Conservation (phyloP, 2,888 invertebrate genomes). For the Prosopocoilus inquinatus region DNA sequence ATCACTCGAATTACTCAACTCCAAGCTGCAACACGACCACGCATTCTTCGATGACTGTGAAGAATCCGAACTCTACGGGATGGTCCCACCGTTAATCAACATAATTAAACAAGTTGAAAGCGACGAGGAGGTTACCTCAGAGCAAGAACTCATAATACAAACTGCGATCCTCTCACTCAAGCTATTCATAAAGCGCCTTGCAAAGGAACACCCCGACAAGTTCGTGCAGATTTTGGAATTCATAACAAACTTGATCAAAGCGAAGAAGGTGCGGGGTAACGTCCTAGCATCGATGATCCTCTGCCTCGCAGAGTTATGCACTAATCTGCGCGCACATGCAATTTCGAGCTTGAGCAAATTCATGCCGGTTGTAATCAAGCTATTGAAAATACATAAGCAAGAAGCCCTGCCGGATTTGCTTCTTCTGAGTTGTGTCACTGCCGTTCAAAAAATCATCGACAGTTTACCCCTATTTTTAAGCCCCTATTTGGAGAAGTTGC, state of each 20-base stretch:
- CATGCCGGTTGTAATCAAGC: constrained; percentile 71
- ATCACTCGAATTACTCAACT: constrained; percentile 81
- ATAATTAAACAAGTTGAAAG: constrained; percentile 58
- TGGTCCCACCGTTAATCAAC: constrained; percentile 62
- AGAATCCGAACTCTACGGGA: constrained; percentile 51
- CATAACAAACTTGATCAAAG: constrained; percentile 60
- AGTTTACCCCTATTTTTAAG: constrained; percentile 80
- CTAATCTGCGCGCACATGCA: constrained; percentile 72
- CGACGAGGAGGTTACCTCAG: constrained; percentile 48
- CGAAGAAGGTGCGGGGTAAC: constrained; percentile 55
- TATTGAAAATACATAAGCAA: constrained; percentile 62
- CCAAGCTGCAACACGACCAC: constrained; percentile 70
- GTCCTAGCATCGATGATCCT: constrained; percentile 72
- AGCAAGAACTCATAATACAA: constrained; percentile 73
- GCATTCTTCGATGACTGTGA: constrained; percentile 59
- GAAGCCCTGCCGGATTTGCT: constrained; percentile 60
- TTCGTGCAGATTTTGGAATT: constrained; percentile 71
- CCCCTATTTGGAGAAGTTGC: constrained; percentile 74
- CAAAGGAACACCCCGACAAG: constrained; percentile 62
- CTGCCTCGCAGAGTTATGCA: constrained; percentile 77
- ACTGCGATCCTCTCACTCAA: constrained; percentile 81
- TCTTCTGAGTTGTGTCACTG: constrained; percentile 73
- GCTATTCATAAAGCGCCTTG: constrained; percentile 73
- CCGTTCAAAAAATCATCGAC: constrained; percentile 79
- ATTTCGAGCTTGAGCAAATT: constrained; percentile 73